These are phyloP conservation scores for Lagodon rhomboides DNA, from an alignment of 2,797 vertebrate species.

Conservation along the genomic window DNA sequence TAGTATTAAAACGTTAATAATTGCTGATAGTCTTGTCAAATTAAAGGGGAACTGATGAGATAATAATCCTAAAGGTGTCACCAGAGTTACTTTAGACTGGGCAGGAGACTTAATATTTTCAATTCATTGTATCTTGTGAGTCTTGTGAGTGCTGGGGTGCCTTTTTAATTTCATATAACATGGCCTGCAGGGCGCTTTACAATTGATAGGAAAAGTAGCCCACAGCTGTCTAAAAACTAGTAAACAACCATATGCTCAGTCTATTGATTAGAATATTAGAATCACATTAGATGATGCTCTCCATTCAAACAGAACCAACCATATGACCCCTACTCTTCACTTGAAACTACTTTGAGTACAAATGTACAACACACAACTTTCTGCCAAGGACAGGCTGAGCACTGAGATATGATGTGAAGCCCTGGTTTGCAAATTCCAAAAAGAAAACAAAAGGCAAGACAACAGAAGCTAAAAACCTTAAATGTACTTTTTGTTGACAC, in stretches of 20 bases:
- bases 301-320: constrained; percentile 4
- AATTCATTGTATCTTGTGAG: not conserved
- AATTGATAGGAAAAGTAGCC: constrained; percentile 4
- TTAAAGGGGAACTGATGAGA: not conserved
- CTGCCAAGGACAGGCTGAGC: not conserved
- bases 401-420: not conserved
- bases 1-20: constrained; percentile 1
- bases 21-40: constrained; percentile 3
- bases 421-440: no score
- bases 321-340: not conserved
- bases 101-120: not conserved
- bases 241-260: constrained; percentile 11
- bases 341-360: not conserved
- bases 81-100: not conserved
- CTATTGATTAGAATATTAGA: constrained; percentile 15
- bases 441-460: not conserved
- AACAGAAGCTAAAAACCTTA: not conserved
- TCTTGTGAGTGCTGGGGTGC: not conserved
- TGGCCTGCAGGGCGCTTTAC: constrained; percentile 1
- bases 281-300: not conserved
- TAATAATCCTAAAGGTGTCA: not conserved
- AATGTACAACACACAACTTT: not conserved
- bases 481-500: not conserved
- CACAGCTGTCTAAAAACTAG: constrained; percentile 1
- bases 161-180: constrained; percentile 21